These are phyloP conservation scores for Oscheius sp. DNA, from an alignment of 2,888 invertebrate genomes.

Conservation along the genomic window DNA sequence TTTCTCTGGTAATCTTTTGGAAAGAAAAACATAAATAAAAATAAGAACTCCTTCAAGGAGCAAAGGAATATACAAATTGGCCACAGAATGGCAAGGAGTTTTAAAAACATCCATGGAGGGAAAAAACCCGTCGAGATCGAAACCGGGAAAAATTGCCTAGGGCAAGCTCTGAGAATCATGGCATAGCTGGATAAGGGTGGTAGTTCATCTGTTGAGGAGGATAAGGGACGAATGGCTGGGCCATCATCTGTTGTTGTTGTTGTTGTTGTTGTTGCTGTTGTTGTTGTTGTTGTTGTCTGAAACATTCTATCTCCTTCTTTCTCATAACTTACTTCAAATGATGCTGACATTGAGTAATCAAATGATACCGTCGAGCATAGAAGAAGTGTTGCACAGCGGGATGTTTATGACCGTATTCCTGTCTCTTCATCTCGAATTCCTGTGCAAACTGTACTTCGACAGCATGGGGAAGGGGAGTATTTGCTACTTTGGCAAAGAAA, in stretches of 20 bases:
- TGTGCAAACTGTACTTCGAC: too few species aligned
- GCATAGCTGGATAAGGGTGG: constrained; percentile 9
- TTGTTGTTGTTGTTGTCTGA: neutral
- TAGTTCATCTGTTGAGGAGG: neutral
- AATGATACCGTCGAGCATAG: too few species aligned
- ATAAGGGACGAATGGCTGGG: neutral
- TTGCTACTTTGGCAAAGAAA: too few species aligned
- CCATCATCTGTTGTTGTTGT: constrained; percentile 11
- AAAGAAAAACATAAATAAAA: too few species aligned
- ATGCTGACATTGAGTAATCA: too few species aligned
- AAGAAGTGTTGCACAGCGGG: too few species aligned
- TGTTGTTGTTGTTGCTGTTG: neutral
- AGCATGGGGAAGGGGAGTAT: too few species aligned
- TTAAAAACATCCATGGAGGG: constrained; percentile 4
- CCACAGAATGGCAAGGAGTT: constrained; percentile 8
- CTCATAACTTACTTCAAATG: too few species aligned
- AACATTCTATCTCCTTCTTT: too few species aligned
- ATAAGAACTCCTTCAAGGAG: constrained; percentile 4
- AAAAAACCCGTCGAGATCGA: neutral
- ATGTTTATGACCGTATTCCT: too few species aligned
- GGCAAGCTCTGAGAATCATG: constrained; percentile 14
- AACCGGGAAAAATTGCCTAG: constrained; percentile 11
- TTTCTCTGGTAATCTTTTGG: neutral
- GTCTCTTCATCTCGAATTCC: too few species aligned
- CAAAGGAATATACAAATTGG: neutral